Conservation (phyloP, 2,113 vertebrate species). For the Circaetus cinerascens region DNA sequence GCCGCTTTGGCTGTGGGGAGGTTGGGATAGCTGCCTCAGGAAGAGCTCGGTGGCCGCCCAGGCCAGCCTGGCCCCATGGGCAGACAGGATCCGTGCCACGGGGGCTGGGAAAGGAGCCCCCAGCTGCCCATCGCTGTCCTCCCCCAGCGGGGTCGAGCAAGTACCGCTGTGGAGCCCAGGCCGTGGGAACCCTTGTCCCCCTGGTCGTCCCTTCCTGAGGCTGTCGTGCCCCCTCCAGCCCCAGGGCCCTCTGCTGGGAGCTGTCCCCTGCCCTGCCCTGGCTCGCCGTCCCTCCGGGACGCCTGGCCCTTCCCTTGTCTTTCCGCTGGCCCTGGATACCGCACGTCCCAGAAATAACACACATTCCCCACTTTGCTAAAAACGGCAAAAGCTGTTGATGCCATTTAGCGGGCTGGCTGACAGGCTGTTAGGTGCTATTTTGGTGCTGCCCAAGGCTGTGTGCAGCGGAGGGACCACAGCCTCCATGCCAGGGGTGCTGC, state of each 20-base stretch:
- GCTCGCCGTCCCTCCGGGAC: neutral
- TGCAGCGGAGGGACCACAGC: rapidly evolving
- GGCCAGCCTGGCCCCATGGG: neutral
- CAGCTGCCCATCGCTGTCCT: neutral
- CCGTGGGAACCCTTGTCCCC: neutral
- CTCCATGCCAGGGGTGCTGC: neutral
- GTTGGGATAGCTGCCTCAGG: neutral
- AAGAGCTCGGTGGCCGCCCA: neutral
- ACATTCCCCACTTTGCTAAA: neutral
- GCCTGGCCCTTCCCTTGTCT: neutral
- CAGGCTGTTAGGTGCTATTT: neutral
- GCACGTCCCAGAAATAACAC: conserved; percentile 16
- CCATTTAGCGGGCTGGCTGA: neutral
- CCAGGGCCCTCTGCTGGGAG: neutral
- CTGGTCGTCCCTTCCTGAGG: neutral
- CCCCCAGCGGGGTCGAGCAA: rapidly evolving
- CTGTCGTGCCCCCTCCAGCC: neutral
- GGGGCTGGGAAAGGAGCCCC: neutral
- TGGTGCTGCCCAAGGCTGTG: neutral
- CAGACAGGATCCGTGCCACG: neutral
- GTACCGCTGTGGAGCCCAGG: neutral
- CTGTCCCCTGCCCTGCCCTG: neutral
- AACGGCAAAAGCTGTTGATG: neutral
- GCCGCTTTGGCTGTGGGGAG: rapidly evolving
- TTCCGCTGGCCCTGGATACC: neutral